Percentiles rank a stretch among this genome's conserved stretches.
Conservation (phyloP, 2,888 invertebrate genomes). For the Helleia helle region DNA sequence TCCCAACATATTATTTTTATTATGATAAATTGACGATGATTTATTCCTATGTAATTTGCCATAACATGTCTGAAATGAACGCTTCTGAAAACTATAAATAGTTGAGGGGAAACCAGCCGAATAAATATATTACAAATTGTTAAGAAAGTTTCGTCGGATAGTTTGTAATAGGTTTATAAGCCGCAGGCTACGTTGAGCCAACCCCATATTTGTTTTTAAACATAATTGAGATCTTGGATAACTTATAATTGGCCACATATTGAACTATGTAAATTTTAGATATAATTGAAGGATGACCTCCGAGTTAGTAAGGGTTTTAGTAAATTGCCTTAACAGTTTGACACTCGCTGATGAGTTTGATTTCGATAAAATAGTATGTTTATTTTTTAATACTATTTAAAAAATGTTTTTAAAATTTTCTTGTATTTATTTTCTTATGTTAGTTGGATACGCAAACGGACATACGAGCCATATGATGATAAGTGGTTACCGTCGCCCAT, state of each 20-base stretch:
- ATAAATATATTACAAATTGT: not conserved
- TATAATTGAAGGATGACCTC: constrained; percentile 40
- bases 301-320: not conserved
- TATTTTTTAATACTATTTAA: no score
- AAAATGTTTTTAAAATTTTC: no score
- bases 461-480: no score
- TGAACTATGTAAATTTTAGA: constrained; percentile 56
- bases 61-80: no score
- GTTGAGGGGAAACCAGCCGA: no score
- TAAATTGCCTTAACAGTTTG: not conserved
- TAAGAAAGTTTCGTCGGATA: constrained; percentile 3
- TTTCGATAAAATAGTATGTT: not conserved
- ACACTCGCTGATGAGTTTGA: not conserved
- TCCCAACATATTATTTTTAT: no score
- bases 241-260: constrained; percentile 46
- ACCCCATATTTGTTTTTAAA: constrained; percentile 54
- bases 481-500: no score
- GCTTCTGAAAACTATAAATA: no score
- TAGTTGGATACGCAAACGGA: no score
- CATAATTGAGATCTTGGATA: constrained; percentile 47
- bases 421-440: no score
- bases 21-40: no score
- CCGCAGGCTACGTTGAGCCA: constrained; percentile 25
- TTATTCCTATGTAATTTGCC: no score
- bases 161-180: constrained; percentile 27